A percentile compares a stretch with the other conserved stretches of the same genome.
Evolutionary conservation across 2,113 vertebrate genomes (phyloP).

Genomic region (Camelus dromedarius): DNA sequence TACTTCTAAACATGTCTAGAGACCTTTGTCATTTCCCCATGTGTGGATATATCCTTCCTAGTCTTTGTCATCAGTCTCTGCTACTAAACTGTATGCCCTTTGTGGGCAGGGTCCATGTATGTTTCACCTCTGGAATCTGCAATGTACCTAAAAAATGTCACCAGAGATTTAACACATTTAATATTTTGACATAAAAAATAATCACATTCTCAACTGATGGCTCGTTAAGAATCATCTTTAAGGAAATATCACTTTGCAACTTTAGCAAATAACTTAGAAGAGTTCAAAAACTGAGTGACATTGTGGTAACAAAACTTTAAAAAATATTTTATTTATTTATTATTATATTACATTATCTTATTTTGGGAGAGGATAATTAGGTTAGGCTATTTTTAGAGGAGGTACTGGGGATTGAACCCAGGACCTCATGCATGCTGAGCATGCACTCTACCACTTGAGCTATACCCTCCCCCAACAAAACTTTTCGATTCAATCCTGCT

Average conservation of each 20-base stretch:
- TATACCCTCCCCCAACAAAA: not conserved
- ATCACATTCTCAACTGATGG: not conserved
- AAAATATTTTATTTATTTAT: too few relatives aligned
- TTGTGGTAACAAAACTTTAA: not conserved
- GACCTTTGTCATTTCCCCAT: not conserved
- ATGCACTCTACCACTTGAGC: too few relatives aligned
- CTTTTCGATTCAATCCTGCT: not conserved
- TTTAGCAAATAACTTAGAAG: not conserved
- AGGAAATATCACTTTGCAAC: not conserved
- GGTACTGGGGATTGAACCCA: too few relatives aligned
- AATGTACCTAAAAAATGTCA: not conserved
- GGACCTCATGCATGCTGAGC: too few relatives aligned
- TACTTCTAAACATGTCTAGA: not conserved
- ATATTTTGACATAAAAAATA: not conserved
- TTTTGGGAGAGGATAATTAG: too few relatives aligned
- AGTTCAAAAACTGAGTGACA: not conserved
- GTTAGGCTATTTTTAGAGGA: too few relatives aligned
- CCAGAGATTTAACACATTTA: not conserved
- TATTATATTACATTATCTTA: too few relatives aligned
- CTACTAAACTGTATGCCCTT: not conserved
- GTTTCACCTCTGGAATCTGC: not conserved
- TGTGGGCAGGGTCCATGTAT: not conserved
- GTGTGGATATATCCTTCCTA: not conserved
- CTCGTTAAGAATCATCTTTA: not conserved
- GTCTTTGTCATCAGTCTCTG: not conserved